These are phyloP conservation scores for Brachionus manjavacas DNA, from an alignment of 1,140 invertebrate genomes.

Conservation along the genomic window DNA sequence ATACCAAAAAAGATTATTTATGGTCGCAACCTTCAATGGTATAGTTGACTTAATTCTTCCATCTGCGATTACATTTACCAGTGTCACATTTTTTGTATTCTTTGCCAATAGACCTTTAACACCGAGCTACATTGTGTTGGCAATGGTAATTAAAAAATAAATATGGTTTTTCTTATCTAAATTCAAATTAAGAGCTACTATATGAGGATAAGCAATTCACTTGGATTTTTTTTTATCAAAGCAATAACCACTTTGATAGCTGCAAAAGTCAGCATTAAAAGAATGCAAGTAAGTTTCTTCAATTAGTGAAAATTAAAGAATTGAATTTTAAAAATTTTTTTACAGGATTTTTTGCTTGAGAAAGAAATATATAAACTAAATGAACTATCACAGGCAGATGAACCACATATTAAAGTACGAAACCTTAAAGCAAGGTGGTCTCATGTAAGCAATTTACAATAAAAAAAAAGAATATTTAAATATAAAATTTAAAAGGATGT, in stretches of 20 bases:
- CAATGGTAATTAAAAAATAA: not conserved
- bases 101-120: constrained; percentile 18
- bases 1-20: constrained; percentile 19
- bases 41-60: constrained; percentile 19
- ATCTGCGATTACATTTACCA: constrained; percentile 20
- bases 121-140: constrained; percentile 34
- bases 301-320: not conserved
- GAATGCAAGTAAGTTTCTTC: constrained; percentile 12
- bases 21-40: not conserved
- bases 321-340: not conserved
- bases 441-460: not conserved
- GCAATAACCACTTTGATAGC: constrained; percentile 12
- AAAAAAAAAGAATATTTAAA: not conserved
- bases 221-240: constrained; percentile 41
- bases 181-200: not conserved
- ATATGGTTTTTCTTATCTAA: not conserved
- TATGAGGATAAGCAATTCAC: constrained; percentile 28
- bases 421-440: not conserved
- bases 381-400: not conserved
- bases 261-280: constrained; percentile 28
- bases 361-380: constrained; percentile 11
- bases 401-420: not conserved
- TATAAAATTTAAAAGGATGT: not conserved
- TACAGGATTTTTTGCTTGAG: not conserved
- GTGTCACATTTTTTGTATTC: constrained; percentile 15